Evolutionary conservation across 1,140 invertebrate species (phyloP), one percentile per base, ranked within the genome.

Genomic region (Zophobas morio): DNA sequence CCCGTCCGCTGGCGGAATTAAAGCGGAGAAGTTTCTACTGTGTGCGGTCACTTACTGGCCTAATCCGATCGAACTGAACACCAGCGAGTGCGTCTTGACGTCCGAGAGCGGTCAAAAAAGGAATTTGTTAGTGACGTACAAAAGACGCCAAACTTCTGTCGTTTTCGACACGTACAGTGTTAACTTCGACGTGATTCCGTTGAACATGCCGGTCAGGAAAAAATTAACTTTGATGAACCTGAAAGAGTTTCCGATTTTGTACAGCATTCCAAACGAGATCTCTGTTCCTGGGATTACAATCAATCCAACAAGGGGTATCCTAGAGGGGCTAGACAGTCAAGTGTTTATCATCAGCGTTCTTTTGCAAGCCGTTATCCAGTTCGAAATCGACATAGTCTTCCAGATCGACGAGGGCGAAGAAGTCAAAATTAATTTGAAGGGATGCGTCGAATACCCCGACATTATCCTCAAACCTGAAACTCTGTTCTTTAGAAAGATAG

Each of bases 61-160:
- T 0, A 53, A 77, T 60, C 36, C 75, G 1, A 75, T 57, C 1
- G 6, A 54, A 32, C n/a, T 32, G 3, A 40, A 56, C 20, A 39
- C 47, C 1, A 82, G 74, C 5, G 81, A 82, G 47, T 78, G 78
- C n/a, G 51, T 60, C 8, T 42, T 82, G 6, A 57, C 79, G 1
- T 82, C 81, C 0, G 78, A 82, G 66, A 81, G 80, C 47, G 78
- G 78, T 5, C 56, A 70, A 6, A 82, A 82, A 51, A 70, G 78
- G 63, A 72, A 80, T 47, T 8, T 82, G 1, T 46, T 78, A 70
- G 66, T 80, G n/a, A 49, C 53, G 34, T 76, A 70, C 37, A 49
- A 77, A 33, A 78, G 77, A 6, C 51, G 49, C 8, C 76, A 77
- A 47, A 49, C 75, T 1, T 3, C 36, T 5, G 57, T 81, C 3